Percentiles rank a stretch among this genome's conserved stretches.
Conservation (phyloP, 2,888 invertebrate genomes). For the Tiliacea aurago region DNA sequence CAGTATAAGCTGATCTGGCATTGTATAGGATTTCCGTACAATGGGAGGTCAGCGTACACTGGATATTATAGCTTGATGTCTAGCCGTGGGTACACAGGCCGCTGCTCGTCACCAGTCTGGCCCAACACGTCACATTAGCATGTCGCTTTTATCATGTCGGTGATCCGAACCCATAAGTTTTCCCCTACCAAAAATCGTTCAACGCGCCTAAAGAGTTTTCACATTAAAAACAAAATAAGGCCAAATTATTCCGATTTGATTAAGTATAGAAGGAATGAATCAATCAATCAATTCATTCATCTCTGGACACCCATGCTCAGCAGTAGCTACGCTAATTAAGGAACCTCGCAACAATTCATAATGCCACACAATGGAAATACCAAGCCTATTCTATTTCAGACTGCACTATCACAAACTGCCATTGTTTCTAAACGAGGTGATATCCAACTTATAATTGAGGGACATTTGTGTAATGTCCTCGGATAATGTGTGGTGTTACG, state of each 20-base stretch:
- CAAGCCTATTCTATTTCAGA: slow-evolving; percentile 29
- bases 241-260: neutral
- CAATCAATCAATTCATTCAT: neutral
- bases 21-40: too few relatives aligned
- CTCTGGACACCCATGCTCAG: neutral
- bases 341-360: slow-evolving; percentile 35
- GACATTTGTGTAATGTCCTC: slow-evolving; percentile 28
- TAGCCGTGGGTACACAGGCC: too few relatives aligned
- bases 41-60: too few relatives aligned
- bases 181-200: too few relatives aligned
- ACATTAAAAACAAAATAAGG: too few relatives aligned
- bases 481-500: slow-evolving; percentile 10
- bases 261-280: neutral
- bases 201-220: too few relatives aligned
- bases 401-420: slow-evolving; percentile 34
- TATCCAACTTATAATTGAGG: slow-evolving; percentile 27
- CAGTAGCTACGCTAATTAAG: slow-evolving; percentile 16
- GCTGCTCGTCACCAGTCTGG: too few relatives aligned
- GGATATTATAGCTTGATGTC: too few relatives aligned
- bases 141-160: too few relatives aligned
- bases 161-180: too few relatives aligned
- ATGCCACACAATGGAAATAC: slow-evolving; percentile 44
- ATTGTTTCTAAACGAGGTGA: slow-evolving; percentile 45
- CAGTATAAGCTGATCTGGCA: too few relatives aligned
- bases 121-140: too few relatives aligned